phyloP scores from a whole-genome alignment of 2,888 invertebrate genomes.

The Tyria jacobaeae region DNA sequence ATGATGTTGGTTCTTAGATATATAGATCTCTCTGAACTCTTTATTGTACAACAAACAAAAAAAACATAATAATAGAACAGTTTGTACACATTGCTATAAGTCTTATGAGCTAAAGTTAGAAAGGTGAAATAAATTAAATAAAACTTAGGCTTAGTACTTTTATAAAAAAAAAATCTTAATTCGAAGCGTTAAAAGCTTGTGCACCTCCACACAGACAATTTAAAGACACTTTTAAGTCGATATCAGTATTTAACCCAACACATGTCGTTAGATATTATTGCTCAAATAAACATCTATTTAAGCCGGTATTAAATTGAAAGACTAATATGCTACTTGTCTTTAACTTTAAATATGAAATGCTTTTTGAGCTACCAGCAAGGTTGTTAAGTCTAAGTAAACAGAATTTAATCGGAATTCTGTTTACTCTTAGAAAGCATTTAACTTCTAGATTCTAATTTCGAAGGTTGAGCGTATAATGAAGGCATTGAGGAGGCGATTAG shows the following conservation, averaged over 20 bases:
- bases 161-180: constrained; percentile 1
- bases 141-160: no score
- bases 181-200: constrained; percentile 2
- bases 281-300: constrained; percentile 31
- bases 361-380: not conserved
- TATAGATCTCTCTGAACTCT: no score
- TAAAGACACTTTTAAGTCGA: constrained; percentile 8
- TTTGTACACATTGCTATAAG: no score
- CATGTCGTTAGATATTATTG: constrained; percentile 15
- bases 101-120: no score
- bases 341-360: not conserved
- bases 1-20: not conserved
- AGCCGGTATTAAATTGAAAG: constrained; percentile 37
- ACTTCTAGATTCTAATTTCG: constrained; percentile 4
- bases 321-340: constrained; percentile 35
- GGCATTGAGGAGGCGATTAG: not conserved
- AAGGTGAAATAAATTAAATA: no score
- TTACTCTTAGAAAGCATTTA: not conserved
- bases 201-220: not conserved
- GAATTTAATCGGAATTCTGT: not conserved
- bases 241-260: constrained; percentile 12
- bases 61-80: no score
- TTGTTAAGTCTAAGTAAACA: not conserved
- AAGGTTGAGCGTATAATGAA: not conserved
- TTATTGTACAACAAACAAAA: no score